Evolutionary conservation across 2,888 invertebrate species (phyloP), one percentile per base, ranked within the genome.

Genomic region (Atherix ibis): DNA sequence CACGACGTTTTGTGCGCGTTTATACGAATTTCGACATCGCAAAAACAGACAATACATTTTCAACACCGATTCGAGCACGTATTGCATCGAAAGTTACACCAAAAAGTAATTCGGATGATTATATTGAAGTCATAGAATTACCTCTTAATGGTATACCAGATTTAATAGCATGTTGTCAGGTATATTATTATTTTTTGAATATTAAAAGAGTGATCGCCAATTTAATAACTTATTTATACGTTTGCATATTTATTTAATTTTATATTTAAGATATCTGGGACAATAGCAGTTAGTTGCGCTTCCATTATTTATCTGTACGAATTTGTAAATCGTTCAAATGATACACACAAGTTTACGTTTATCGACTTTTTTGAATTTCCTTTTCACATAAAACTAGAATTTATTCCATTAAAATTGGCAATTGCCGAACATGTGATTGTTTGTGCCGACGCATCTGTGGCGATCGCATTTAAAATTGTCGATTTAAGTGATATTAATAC

Each of bases 31-130:
- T 82, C 74, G 73, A 76, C 50, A 62, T 66, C 35, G 62, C 66
- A 19, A 52, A 51, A 8, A n/a, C 16, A 13, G 54, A 58, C 3
- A 35, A 35, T 16, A 31, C 35, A 14, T 38, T 36, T 26, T 33
- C 34, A 16, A 36, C 35, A 36, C 65, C 70, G 1, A 71, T 75
- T 67, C 60, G 74, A 37, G 76, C 76, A 13, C 62, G 81, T 34
- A 79, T 81, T 37, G 80, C 81, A 3, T 80, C 79, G 2, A 63
- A 76, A 47, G 78, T 78, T 1, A 80, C 79, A 9, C 79, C 79
- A 1, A 76, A 76, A 32, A 67, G 70, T 8, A 70, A 70, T 42
- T 65, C 74, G 38, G 65, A 70, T 1, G 67, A 71, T 44, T 66
- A 72, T 37, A 62, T 76, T 33, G 78, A 81, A 56, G 77, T 81